Evolutionary conservation across 2,888 invertebrate species (phyloP), one percentile per base, ranked within the genome.

Genomic region (Mythimna ferrago): DNA sequence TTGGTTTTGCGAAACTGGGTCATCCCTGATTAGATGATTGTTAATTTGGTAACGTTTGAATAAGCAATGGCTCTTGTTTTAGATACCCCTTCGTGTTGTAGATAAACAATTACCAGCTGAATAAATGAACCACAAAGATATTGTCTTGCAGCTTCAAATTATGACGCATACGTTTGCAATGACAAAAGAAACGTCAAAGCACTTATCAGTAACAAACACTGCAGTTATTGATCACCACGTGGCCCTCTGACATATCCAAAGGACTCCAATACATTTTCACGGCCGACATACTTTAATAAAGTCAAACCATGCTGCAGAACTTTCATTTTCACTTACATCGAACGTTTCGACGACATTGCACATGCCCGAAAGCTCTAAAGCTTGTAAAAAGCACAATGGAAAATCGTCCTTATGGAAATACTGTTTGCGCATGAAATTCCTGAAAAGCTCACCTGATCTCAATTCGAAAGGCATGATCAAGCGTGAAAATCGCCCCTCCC

Each of bases 401-500:
- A 85, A 73, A 76, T 71, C 38, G 53, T 68, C 73, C 65, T 76
- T 82, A 84, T 73, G 67, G 70, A 72, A 85, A 53, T 73, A 66
- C 63, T 44, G 68, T 67, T 78, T 78, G 68, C 68, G 86, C 80
- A 81, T 83, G 73, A 87, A 88, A 85, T 85, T 78, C 81, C 84
- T 90, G 88, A 89, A 91, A 92, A 89, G 88, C 94, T 93, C 90
- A 96, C 96, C 96, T 96, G 95, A 91, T 95, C 95, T 94, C 92
- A 91, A 88, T 88, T 95, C 96, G 93, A 93, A 95, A 89, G 96
- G 96, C 96, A 95, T 96, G 93, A 92, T 93, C 91, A 93, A 90
- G 92, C 92, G 93, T 93, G 92, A 91, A 93, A 91, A 90, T 88
- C 91, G 91, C 93, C 93, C 93, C 93, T 92, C 92, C 92, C 92